Evolutionary conservation across 2,113 vertebrate species (phyloP), one percentile per base, ranked within the genome.

Genomic region (Lagopus leucura): DNA sequence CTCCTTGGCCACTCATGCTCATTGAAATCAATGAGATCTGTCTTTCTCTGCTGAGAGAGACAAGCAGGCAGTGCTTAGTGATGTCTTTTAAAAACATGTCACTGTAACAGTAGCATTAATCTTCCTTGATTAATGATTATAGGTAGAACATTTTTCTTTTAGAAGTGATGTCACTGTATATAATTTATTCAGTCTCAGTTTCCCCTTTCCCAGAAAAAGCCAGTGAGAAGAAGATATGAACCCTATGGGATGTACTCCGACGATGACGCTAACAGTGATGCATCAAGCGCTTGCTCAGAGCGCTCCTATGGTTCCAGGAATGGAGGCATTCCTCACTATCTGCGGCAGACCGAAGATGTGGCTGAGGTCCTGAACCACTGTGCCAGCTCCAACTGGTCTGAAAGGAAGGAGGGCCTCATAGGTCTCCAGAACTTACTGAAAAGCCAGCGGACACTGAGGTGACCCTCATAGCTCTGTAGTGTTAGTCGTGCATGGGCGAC

Each of bases 341-440:
- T 99, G 96, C 98, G 99, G 0, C 99, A 99, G 95, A 99, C 99
- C 0, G 99, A 99, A 86, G 99, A 99, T 4, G 99, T 99, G 89
- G 99, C 99, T 0, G 99, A 99, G 96, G 99, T 99, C 86, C 98
- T 99, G 47, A 99, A 99, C 97, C 99, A 99, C 97, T 99, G 99
- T 34, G 99, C 99, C 88, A 99, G 99, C 97, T 99, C 99, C 95
- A 99, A 99, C 97, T 99, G 99, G 99, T 99, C 99, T 7, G 99
- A 99, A 95, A 98, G 99, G 96, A 99, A 99, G 82, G 99, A 99
- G 91, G 99, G 99, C 8, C 98, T 99, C 38, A 98, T 99, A 87
- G 99, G 99, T 50, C 97, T 99, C 89, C 99, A 99, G 96, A 99
- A 99, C 87, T 98, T 99, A 30, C 97, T 99, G 87, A 99, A 99